A percentile compares a stretch with the other conserved stretches of the same genome.
Conservation (phyloP, 2,113 vertebrate genomes). For the Labeo rohita region DNA sequence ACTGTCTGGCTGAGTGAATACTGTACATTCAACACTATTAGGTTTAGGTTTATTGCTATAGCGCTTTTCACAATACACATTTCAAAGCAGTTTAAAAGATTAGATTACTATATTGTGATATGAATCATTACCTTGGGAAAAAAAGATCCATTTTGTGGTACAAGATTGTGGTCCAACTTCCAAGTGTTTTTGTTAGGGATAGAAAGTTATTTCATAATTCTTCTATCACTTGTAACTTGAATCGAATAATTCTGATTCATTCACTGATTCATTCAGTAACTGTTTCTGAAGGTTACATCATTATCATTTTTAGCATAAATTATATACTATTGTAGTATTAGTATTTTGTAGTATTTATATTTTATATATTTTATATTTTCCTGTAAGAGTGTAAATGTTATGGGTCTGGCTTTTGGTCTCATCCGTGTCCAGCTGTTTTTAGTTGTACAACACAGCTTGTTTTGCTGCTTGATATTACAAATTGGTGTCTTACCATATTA, state of each 20-base stretch:
- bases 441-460: background rate
- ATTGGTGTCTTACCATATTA: too few species aligned
- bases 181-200: background rate
- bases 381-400: too few species aligned
- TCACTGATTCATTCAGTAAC: background rate
- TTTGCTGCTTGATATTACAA: too few species aligned
- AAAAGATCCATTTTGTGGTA: background rate
- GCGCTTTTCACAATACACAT: background rate
- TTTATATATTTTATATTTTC: too few species aligned
- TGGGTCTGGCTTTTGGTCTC: too few species aligned
- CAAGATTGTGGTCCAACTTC: background rate
- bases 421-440: too few species aligned
- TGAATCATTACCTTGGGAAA: background rate
- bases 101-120: background rate
- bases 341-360: too few species aligned
- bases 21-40: background rate
- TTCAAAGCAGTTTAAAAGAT: constrained; percentile 1
- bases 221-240: background rate
- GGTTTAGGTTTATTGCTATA: constrained; percentile 1
- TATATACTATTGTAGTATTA: too few species aligned
- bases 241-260: background rate
- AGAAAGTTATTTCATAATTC: background rate
- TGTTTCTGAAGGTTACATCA: background rate
- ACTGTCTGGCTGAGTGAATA: constrained; percentile 10
- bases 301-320: background rate